Evolutionary conservation across 2,797 vertebrate species (phyloP).

Genomic region (Eospalax fontanierii): DNA sequence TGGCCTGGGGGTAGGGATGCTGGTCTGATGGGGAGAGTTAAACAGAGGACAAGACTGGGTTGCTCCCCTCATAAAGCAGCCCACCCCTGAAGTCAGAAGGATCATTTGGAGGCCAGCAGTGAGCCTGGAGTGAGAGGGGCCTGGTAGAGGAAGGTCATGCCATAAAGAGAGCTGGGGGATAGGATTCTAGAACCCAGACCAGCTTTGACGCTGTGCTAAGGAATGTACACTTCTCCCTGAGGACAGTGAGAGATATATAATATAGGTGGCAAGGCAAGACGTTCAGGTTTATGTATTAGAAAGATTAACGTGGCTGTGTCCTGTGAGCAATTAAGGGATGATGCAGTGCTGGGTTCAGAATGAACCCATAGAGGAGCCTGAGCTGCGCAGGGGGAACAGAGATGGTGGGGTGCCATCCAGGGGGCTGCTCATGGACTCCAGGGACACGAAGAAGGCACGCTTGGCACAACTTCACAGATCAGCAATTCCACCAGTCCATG

Average conservation of each 20-base stretch:
- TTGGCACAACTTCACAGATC: not conserved
- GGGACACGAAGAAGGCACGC: not conserved
- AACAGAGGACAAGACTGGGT: not conserved
- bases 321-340: too few relatives aligned
- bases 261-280: fast-evolving
- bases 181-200: fast-evolving
- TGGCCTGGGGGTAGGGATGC: not conserved
- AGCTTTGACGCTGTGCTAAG: fast-evolving
- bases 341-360: not conserved
- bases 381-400: too few relatives aligned
- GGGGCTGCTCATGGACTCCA: too few relatives aligned
- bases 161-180: fast-evolving
- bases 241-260: too few relatives aligned
- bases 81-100: not conserved
- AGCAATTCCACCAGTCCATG: fast-evolving
- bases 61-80: not conserved
- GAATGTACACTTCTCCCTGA: not conserved
- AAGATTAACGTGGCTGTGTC: not conserved
- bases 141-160: not conserved
- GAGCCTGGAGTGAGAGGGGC: not conserved
- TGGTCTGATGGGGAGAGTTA: not conserved
- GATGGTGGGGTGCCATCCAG: too few relatives aligned
- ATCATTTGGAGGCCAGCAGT: fast-evolving
- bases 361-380: not conserved
- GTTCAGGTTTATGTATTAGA: not conserved